Base-by-base conservation (phyloP, 2,888 invertebrate species). In the Petrolisthes cinctipes region DNA sequence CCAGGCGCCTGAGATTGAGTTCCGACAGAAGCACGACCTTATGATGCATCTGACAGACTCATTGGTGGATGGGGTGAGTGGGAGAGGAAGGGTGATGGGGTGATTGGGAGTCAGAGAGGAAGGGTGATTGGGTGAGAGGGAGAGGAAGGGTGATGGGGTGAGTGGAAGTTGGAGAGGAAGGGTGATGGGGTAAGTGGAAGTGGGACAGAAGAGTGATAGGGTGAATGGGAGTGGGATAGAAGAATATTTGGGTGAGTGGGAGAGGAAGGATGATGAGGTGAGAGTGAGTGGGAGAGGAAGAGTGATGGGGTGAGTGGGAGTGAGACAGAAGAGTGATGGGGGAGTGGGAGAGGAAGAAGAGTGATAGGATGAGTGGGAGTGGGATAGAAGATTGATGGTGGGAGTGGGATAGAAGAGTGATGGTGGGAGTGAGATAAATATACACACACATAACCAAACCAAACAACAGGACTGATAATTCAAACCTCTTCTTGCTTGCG, bases 41-140 rank as follows among this genome's bases (percentile, higher is more conserved):
- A 93, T 93, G 23, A 94, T 94, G 88, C 96, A 96, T 93, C 93
- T 99, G 51, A 94, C 93, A 86, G 94, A 97, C 92, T 99, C 99
- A 7, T 94, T 99, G 17, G 92, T 99, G 53, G 99, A 99, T 94
- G 99, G 99, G 90, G 98, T 98, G 94, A 94, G 95, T 54, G 37
- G 37, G 37, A 37, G 37, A 37, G 37, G 37, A 1, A 37, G 37
- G 37, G 37, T 37, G 37, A 37, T 37, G 37, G 37, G 37, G 37
- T 37, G 37, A 37, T 0, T 37, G 37, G 9, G 54, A 79, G 23
- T 79, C 4, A 5, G 53, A 79, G 2, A 79, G 11, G 53, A 53
- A 79, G 17, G 4, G 37, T 53, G 5, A 6, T 51, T 51, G n/a
- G 53, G 51, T 11, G 17, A 51, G 79, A 2, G 9, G 79, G 23